These are phyloP conservation scores for Hapalemur alaotrensis DNA, from an alignment of 2,797 vertebrate species.

Conservation along the genomic window DNA sequence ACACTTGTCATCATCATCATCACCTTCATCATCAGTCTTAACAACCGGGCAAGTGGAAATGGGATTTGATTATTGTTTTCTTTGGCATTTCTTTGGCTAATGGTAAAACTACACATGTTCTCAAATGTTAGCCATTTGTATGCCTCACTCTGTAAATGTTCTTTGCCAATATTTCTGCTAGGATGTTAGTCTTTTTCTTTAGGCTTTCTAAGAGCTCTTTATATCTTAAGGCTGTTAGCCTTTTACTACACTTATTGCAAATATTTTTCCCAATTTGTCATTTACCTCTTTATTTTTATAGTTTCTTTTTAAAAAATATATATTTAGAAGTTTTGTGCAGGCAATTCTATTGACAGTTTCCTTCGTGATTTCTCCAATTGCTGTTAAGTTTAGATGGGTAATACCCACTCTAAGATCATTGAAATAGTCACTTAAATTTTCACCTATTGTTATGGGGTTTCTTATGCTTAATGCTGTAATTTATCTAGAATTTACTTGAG, in stretches of 20 bases:
- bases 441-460: neutral
- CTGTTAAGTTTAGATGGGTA: neutral
- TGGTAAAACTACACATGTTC: neutral
- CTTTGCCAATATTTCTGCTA: neutral
- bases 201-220: neutral
- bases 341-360: neutral
- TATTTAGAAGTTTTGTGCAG: neutral
- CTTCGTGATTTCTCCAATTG: neutral
- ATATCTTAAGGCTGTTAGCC: neutral
- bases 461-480: neutral
- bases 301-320: neutral
- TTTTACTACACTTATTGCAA: neutral
- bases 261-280: neutral
- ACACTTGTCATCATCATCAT: neutral
- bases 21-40: neutral
- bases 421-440: neutral
- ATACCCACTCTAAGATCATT: neutral
- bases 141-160: neutral
- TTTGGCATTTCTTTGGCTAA: neutral
- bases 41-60: neutral
- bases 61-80: neutral
- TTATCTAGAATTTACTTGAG: constrained; percentile 17
- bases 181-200: neutral
- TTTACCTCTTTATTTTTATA: neutral
- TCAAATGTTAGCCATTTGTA: neutral